Conservation (phyloP, 2,888 invertebrate genomes). For the Axea sp. region DNA sequence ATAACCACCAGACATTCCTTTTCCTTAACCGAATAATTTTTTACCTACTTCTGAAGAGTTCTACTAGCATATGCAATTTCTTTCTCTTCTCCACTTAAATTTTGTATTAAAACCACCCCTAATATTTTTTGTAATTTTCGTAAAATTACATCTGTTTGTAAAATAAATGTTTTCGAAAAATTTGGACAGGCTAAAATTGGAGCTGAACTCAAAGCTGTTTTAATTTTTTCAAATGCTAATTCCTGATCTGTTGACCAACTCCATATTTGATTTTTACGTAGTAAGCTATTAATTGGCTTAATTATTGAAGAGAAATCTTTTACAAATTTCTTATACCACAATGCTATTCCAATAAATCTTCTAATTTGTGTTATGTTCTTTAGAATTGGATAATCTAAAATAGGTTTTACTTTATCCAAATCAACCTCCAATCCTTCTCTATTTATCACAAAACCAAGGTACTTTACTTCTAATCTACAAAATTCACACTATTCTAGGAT, state of each 20-base stretch:
- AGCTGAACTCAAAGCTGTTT: conserved; percentile 20
- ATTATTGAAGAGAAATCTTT: conserved; percentile 8
- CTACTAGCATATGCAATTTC: conserved; percentile 65
- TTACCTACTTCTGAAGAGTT: conserved; percentile 50
- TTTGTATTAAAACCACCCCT: conserved; percentile 47
- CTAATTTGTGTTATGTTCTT: conserved; percentile 21
- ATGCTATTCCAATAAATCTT: conserved; percentile 31
- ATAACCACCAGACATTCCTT: conserved; percentile 61
- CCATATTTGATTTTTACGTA: conserved; percentile 11
- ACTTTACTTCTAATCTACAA: conserved; percentile 17
- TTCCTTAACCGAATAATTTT: conserved; percentile 63
- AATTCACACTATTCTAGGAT: conserved; percentile 16
- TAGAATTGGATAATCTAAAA: conserved; percentile 14
- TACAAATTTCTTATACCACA: conserved; percentile 18
- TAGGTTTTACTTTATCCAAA: conserved; percentile 17
- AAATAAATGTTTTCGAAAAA: conserved; percentile 37
- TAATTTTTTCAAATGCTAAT: conserved; percentile 5
- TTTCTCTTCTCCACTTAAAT: conserved; percentile 47
- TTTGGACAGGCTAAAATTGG: conserved; percentile 61
- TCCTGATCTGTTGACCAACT: conserved; percentile 8
- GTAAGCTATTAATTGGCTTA: conserved; percentile 15
- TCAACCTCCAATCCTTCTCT: conserved; percentile 5
- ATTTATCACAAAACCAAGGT: conserved; percentile 27
- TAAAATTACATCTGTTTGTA: conserved; percentile 62
- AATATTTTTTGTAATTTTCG: conserved; percentile 17